phyloP scores from a whole-genome alignment of 2,113 vertebrate genomes.

The Apaloderma vittatum region DNA sequence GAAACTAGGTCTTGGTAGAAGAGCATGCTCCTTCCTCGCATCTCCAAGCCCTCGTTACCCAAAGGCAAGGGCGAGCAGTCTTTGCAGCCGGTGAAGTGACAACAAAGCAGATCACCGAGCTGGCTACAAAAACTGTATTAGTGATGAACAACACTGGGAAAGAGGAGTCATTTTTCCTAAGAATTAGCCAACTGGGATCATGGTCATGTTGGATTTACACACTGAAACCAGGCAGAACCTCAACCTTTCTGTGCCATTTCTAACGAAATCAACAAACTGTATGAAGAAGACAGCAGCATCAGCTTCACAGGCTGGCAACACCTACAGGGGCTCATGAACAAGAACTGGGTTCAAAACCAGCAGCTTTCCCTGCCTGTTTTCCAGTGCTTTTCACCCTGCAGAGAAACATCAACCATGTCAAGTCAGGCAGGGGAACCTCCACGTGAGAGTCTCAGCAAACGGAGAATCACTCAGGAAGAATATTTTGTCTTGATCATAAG shows the following conservation, averaged over 20 bases:
- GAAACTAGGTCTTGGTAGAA: neutral
- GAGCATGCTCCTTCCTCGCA: accelerated
- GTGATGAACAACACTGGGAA: neutral
- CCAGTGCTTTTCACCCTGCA: neutral
- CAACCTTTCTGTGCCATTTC: neutral
- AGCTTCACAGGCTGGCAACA: neutral
- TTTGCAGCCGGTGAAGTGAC: neutral
- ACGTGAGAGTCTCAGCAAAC: accelerated
- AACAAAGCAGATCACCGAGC: neutral
- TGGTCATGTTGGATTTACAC: neutral
- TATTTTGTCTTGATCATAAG: neutral
- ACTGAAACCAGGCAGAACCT: neutral
- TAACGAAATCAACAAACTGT: neutral
- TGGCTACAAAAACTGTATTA: neutral
- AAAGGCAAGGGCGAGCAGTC: neutral
- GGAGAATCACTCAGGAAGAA: neutral
- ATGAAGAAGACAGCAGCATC: neutral
- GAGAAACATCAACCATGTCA: neutral
- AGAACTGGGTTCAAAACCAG: neutral
- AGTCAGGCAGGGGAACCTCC: neutral
- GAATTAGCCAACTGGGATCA: neutral
- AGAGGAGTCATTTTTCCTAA: neutral
- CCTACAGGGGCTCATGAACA: neutral
- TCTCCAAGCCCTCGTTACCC: neutral
- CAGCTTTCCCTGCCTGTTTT: neutral